phyloP scores from a whole-genome alignment of 2,888 invertebrate species.

The Ischnura elegans region DNA sequence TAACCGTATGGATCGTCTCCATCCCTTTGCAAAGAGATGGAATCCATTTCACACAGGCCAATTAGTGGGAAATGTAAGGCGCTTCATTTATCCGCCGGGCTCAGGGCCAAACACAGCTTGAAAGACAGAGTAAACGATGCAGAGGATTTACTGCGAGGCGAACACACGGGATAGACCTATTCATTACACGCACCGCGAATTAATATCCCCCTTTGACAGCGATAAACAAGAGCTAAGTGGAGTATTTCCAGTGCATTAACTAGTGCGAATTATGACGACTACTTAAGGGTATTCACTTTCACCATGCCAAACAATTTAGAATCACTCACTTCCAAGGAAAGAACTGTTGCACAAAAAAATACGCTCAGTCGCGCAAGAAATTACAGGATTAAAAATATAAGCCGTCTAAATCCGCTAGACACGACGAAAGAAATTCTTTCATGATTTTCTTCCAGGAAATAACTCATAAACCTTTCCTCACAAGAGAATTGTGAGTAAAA shows the following conservation, averaged over 20 bases:
- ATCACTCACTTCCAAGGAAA: background rate
- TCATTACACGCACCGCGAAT: background rate
- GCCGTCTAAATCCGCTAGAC: too few relatives aligned
- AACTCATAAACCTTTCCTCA: too few relatives aligned
- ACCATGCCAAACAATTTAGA: background rate
- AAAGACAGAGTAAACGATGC: background rate
- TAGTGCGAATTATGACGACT: background rate
- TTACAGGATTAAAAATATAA: too few relatives aligned
- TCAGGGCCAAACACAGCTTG: slow-evolving; percentile 28
- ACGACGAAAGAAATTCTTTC: too few relatives aligned
- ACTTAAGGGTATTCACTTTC: background rate
- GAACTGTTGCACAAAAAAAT: background rate
- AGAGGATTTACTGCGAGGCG: background rate
- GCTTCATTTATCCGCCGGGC: slow-evolving; percentile 44
- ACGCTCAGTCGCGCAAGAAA: too few relatives aligned
- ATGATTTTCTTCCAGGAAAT: too few relatives aligned
- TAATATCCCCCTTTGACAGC: background rate
- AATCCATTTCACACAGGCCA: background rate
- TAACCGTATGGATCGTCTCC: background rate
- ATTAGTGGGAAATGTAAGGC: slow-evolving; percentile 23
- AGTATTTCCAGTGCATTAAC: background rate
- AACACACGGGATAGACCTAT: background rate
- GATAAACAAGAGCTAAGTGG: background rate
- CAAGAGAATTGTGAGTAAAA: too few relatives aligned
- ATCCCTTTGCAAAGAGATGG: background rate